A percentile compares a stretch with the other conserved stretches of the same genome.
Conservation (phyloP, 2,888 invertebrate species). For the Lissocephala sabroskyi region DNA sequence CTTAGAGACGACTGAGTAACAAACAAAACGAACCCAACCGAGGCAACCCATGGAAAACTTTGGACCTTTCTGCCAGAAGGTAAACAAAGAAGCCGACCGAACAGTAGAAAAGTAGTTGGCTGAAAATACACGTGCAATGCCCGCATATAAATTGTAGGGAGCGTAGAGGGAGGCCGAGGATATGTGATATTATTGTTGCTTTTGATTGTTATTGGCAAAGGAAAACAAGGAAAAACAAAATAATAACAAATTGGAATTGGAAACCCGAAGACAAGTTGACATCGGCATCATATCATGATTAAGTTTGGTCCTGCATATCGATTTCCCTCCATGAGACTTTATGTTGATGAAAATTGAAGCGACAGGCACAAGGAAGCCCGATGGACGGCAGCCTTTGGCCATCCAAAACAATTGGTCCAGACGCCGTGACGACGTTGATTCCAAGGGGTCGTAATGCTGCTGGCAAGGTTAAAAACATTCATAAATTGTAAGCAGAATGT, state of each 20-base stretch:
- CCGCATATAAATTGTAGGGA: conserved; percentile 2
- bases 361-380: conserved; percentile 16
- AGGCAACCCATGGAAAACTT: conserved; percentile 31
- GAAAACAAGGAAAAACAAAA: no score
- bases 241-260: conserved; percentile 28
- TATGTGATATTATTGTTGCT: no score
- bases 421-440: conserved; percentile 10
- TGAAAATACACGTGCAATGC: conserved; percentile 27
- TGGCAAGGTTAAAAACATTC: conserved; percentile 40
- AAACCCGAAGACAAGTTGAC: conserved; percentile 48
- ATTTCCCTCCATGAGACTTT: conserved; percentile 57
- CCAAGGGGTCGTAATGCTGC: conserved; percentile 12
- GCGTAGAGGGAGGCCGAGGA: neutral
- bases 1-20: conserved; percentile 30
- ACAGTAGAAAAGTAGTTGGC: conserved; percentile 38
- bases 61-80: conserved; percentile 23
- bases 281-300: conserved; percentile 55
- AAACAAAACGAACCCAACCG: conserved; percentile 19
- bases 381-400: conserved; percentile 18
- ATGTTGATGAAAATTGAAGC: conserved; percentile 58
- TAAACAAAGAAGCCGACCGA: conserved; percentile 40
- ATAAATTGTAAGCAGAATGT: conserved; percentile 48
- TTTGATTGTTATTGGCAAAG: neutral
- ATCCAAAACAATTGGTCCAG: conserved; percentile 44
- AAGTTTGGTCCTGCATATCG: conserved; percentile 58